Evolutionary conservation across 2,888 invertebrate genomes (phyloP), one percentile per base, ranked within the genome.

Genomic region (Entomobrya multifasciata): DNA sequence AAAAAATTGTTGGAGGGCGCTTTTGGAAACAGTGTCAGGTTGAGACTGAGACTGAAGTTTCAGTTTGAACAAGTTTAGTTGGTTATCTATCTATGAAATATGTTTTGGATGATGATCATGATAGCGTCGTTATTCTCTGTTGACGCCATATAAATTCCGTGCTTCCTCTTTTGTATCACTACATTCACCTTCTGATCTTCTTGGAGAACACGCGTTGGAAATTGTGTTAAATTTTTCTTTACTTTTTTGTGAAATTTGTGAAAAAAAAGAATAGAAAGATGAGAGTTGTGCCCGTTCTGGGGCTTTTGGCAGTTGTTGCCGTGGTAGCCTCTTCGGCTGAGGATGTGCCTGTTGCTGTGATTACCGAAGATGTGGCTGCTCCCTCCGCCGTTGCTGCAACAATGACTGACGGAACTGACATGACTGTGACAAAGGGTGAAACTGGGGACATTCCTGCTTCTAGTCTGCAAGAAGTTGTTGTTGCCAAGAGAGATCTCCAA

Each of bases 401-500:
- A n/a, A 65, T 25, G 65, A 76, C 76, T 77, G 81, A 77, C 65
- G 65, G 15, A 27, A 60, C 55, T 25, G 76, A 67, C 22, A 25
- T 57, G 57, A 25, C 44, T n/a, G 22, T n/a, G 17, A 72, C 52
- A 20, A 65, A 79, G 49, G 72, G 60, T 65, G 77, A 62, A 17
- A 62, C 62, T 79, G 57, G 41, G 1, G 41, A 13, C 52, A 65
- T 74, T 30, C 13, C 36, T n/a, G 44, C 44, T 3, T 60, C 62
- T 62, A 74, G 74, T 84, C 60, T 11, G 13, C 49, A 49, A 49
- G 27, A 36, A 15, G 83, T 44, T 10, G 44, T 52, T 8, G 20
- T 60, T 20, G 52, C 70, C 78, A 90, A 89, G 85, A 30, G 88
- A 52, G 89, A 89, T 65, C 72, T 90, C 6, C 52, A 83, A 22